phyloP scores from a whole-genome alignment of 2,113 vertebrate species.

The Macaca mulatta region DNA sequence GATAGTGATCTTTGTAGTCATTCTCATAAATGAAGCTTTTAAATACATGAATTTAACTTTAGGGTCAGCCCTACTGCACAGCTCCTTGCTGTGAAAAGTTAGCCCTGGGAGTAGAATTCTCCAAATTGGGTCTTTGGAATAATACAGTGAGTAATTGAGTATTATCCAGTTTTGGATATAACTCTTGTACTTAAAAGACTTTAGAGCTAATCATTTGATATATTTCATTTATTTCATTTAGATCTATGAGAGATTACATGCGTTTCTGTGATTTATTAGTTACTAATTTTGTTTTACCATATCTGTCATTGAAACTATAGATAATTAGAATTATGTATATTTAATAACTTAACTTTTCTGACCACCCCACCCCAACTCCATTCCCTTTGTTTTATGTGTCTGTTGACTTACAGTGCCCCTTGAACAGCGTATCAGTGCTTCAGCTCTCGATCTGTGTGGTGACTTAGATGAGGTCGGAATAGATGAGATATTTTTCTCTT shows the following conservation, averaged over 20 bases:
- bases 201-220: neutral
- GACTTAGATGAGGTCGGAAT: neutral
- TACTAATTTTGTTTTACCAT: slow-evolving; percentile 19
- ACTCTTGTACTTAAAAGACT: neutral
- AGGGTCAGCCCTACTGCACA: neutral
- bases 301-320: neutral
- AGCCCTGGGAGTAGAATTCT: neutral
- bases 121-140: neutral
- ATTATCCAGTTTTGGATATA: neutral
- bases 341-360: neutral
- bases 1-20: slow-evolving; percentile 7
- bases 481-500: neutral
- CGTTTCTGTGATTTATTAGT: neutral
- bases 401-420: neutral
- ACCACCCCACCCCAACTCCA: neutral
- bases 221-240: slow-evolving; percentile 55
- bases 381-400: neutral
- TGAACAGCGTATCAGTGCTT: neutral
- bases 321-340: slow-evolving; percentile 40
- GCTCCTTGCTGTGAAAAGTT: slow-evolving; percentile 19
- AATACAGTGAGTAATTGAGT: slow-evolving; percentile 1
- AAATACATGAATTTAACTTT: neutral
- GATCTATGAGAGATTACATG: neutral
- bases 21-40: slow-evolving; percentile 1
- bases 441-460: neutral